These are phyloP conservation scores for Parambassis ranga DNA, from an alignment of 2,797 vertebrate species.

Conservation along the genomic window DNA sequence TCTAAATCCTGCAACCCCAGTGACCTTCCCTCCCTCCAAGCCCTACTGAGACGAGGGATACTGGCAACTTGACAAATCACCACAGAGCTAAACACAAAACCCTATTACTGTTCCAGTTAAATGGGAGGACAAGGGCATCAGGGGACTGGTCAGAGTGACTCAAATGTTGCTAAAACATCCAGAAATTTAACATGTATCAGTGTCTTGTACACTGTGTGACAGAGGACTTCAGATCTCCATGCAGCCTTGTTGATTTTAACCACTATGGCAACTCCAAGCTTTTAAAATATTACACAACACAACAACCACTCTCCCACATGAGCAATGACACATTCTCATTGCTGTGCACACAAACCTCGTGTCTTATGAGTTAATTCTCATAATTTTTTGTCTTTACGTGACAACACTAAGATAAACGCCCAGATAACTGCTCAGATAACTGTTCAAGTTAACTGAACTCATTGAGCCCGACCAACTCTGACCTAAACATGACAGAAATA, in stretches of 20 bases:
- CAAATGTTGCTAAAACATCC: neutral
- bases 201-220: too few species aligned
- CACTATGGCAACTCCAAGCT: neutral
- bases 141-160: slow-evolving; percentile 15
- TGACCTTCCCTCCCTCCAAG: slow-evolving; percentile 28
- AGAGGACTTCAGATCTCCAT: neutral
- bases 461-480: neutral
- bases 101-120: slow-evolving; percentile 26
- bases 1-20: slow-evolving; percentile 38
- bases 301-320: neutral
- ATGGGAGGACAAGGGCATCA: slow-evolving; percentile 30
- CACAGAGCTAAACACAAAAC: slow-evolving; percentile 41
- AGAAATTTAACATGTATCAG: too few species aligned
- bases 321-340: neutral
- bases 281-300: neutral
- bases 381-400: too few species aligned
- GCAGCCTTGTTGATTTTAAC: neutral
- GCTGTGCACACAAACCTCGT: neutral
- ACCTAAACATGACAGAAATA: neutral
- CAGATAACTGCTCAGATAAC: too few species aligned
- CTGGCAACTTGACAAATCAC: slow-evolving; percentile 54
- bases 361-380: too few species aligned
- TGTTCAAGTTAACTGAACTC: neutral
- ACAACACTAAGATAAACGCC: too few species aligned
- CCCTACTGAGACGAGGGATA: slow-evolving; percentile 24